Conservation (phyloP, 2,113 vertebrate species). For the Aramus guarauna region DNA sequence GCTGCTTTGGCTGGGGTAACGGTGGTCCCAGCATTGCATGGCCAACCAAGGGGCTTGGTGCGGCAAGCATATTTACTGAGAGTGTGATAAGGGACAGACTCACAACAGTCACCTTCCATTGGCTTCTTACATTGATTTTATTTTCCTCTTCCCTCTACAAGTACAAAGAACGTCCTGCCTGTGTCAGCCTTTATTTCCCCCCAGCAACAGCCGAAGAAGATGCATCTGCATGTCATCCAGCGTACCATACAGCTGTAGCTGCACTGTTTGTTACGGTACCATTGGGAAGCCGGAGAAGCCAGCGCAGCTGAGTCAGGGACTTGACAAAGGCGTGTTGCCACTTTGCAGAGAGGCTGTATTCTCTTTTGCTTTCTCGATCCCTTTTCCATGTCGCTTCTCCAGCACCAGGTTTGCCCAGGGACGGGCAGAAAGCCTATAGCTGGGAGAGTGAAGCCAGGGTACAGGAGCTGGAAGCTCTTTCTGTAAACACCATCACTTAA, state of each 20-base stretch:
- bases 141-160: background rate
- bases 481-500: background rate
- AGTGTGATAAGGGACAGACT: background rate
- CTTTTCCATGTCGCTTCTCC: background rate
- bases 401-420: background rate
- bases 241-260: background rate
- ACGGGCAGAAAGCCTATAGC: background rate
- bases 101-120: background rate
- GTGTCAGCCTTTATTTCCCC: background rate
- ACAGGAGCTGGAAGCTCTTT: background rate
- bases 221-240: background rate
- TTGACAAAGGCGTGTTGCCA: background rate
- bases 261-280: background rate
- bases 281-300: background rate
- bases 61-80: background rate
- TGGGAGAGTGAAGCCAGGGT: background rate
- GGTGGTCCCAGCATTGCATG: accelerated
- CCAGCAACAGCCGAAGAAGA: background rate
- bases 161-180: background rate
- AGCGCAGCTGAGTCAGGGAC: background rate
- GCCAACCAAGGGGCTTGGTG: background rate
- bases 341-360: background rate
- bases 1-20: background rate
- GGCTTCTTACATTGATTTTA: background rate
- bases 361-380: background rate